Evolutionary conservation across 2,797 vertebrate genomes (phyloP).

Genomic region (Cynodonichthys magdalenae): DNA sequence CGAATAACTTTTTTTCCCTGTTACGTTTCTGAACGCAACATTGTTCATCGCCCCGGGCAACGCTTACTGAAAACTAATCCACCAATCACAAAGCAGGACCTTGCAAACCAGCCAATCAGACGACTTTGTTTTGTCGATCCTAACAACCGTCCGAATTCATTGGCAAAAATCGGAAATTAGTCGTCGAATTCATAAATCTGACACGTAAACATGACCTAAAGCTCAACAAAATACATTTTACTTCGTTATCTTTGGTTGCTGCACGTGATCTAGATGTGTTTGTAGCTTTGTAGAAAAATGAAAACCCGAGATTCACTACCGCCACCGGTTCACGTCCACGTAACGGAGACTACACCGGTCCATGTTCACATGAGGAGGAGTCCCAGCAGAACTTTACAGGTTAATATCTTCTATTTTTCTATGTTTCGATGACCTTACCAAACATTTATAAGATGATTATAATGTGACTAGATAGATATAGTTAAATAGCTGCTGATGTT

Average conservation of each 20-base stretch:
- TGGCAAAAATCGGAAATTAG: constrained; percentile 39
- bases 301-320: constrained; percentile 84
- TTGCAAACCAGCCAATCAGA: constrained; percentile 83
- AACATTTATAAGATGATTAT: too few relatives aligned
- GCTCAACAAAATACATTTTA: accelerated
- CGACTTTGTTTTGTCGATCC: neutral
- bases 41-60: constrained; percentile 56
- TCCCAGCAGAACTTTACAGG: constrained; percentile 80
- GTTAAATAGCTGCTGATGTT: too few relatives aligned
- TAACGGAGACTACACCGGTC: constrained; percentile 90
- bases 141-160: constrained; percentile 10
- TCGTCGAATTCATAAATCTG: neutral
- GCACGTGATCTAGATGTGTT: neutral
- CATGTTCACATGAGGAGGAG: constrained; percentile 93
- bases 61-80: constrained; percentile 13
- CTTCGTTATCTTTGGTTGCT: accelerated
- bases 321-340: constrained; percentile 91
- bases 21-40: neutral
- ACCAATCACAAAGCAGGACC: constrained; percentile 70
- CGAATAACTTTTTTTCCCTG: neutral
- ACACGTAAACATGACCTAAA: accelerated
- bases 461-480: too few relatives aligned
- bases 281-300: constrained; percentile 74
- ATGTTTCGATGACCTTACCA: too few relatives aligned
- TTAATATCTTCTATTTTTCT: constrained; percentile 34